Conservation (phyloP, 2,113 vertebrate genomes). For the Ginglymostoma cirratum region DNA sequence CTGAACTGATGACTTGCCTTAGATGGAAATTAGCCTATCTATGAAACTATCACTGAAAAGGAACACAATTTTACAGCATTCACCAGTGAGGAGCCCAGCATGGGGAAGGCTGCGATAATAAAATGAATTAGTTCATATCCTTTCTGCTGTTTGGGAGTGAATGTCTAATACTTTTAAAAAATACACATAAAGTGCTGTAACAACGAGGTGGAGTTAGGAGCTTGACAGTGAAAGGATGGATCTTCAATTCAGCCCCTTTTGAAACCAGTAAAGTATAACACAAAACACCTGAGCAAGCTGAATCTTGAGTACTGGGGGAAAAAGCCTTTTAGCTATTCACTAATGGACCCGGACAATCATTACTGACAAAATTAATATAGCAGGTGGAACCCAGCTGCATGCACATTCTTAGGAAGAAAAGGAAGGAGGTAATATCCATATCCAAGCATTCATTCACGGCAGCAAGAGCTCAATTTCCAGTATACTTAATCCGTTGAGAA, state of each 20-base stretch:
- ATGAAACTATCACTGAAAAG: not conserved
- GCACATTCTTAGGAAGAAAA: not conserved
- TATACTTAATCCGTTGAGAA: not conserved
- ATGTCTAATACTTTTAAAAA: not conserved
- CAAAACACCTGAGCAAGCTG: not conserved
- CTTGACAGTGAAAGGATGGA: not conserved
- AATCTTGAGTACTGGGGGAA: not conserved
- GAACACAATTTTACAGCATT: not conserved
- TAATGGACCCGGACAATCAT: not conserved
- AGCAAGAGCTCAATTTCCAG: not conserved
- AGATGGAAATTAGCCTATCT: not conserved
- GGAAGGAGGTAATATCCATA: not conserved
- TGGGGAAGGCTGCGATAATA: not conserved
- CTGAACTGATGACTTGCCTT: not conserved
- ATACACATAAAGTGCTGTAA: not conserved
- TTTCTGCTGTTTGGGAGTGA: not conserved
- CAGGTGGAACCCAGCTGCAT: not conserved
- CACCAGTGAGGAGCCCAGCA: not conserved
- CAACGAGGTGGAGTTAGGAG: not conserved
- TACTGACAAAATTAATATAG: not conserved
- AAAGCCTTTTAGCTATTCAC: not conserved
- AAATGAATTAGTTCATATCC: not conserved
- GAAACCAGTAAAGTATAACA: not conserved
- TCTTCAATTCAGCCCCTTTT: not conserved
- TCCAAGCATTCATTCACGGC: not conserved